Evolutionary conservation across 1,140 invertebrate genomes (phyloP), one percentile per base, ranked within the genome.

Genomic region (Hydropsyche tenuis): DNA sequence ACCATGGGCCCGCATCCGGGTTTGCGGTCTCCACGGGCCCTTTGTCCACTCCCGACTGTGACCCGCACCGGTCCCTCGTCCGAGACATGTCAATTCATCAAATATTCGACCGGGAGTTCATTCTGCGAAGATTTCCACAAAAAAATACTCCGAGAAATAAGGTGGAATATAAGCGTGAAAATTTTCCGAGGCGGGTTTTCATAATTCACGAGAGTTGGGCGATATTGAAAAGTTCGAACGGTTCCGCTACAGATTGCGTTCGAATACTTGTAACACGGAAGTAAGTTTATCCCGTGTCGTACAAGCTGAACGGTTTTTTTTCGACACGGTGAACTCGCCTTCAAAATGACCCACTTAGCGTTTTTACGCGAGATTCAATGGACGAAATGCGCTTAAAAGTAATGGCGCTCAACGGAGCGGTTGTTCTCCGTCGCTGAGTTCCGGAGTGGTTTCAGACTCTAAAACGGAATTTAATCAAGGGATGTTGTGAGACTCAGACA

Each of bases 51-150:
- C 48, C 45, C 1, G 9, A 53, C 56, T 12, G n/a, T 60, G 56
- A 60, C 56, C 56, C 56, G 56, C 56, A 60, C 56, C 22, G 3
- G 20, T 56, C 56, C 56, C 56, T 60, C 25, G 56, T 60, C 56
- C 56, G 56, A 60, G 45, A 16, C 62, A 77, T 77, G 73, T 73
- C 76, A 77, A 77, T 77, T 74, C 71, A 73, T 75, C 76, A 77
- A 77, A 77, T 77, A 74, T 77, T 73, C 70, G 68, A 56, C 48
- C 48, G 48, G 48, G 23, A 60, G 4, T 14, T 14, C 9, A 37
- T 37, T 37, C 30, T 37, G 30, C 9, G 30, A 37, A 37, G 30
- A 37, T 37, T 37, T 9, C n/a, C n/a, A n/a, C n/a, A n/a, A n/a
- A n/a, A n/a, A n/a, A n/a, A n/a, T n/a, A n/a, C n/a, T n/a, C n/a